Evolutionary conservation across 2,113 vertebrate species (phyloP), one percentile per base, ranked within the genome.

Genomic region (Prunella fulvescens): DNA sequence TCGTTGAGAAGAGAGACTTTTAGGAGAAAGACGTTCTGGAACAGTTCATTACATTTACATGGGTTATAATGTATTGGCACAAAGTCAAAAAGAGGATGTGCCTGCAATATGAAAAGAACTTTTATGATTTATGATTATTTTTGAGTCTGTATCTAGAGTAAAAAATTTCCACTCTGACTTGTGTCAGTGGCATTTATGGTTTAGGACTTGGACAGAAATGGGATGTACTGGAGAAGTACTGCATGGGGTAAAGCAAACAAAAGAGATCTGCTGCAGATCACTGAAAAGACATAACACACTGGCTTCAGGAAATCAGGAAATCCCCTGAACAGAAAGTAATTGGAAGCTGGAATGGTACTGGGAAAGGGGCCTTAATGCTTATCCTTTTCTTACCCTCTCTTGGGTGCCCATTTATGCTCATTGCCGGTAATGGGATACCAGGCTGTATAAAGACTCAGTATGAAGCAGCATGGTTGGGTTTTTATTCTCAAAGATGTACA

Each of bases 401-500:
- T 39, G 33, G 17, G 8, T 0, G 0, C 28, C 14, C 3, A 9
- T 67, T 69, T 85, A 20, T 54, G 42, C 25, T 81, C 10, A 1
- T 22, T 76, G 24, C 62, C 88, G 40, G 72, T 61, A 88, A 31
- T 0, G 3, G 33, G 58, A 15, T 35, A 37, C 28, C 29, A 56
- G 66, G 14, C 47, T 64, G 1, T 62, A 9, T 33, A 60, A 78
- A 24, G 24, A 16, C 47, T 86, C 24, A 6, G 24, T 35, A 10
- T 48, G 82, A 64, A 60, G 40, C 42, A 71, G 23, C 42, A 1
- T 9, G 17, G 42, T 25, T 69, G 40, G 33, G 10, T 14, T 33
- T 72, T 81, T 65, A 78, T 47, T 11, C 44, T 81, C 12, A 0
- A 22, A 33, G 14, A n/a, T 40, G 14, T 3, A 8, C 19, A 39